Evolutionary conservation across 2,113 vertebrate species (phyloP), one percentile per base, ranked within the genome.

Genomic region (Melanocharis versteri): DNA sequence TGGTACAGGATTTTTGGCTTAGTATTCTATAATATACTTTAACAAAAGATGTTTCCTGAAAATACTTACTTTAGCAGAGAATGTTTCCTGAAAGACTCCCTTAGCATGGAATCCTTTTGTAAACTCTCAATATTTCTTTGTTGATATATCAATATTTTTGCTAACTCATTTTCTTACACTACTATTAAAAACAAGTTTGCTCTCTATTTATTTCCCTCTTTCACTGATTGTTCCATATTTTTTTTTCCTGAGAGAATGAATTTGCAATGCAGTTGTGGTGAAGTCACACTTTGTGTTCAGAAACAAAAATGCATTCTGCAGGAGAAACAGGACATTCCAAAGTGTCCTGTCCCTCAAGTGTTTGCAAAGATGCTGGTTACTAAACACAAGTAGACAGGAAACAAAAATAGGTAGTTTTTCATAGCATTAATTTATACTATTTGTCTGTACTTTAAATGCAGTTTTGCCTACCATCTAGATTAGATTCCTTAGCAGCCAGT

Each of bases 321-420:
- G 54, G n/a, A 81, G 66, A 94, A 94, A 88, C 47, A 86, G 54
- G 79, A 90, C 64, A 92, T 94, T 93, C 51, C 83, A 93, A 88
- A 44, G 51, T 88, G 56, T 92, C 37, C 58, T 71, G 61, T 31
- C 28, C 4, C 57, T 87, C 58, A 66, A 95, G 58, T 70, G 47
- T 61, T 95, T 76, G 39, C 62, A 95, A 91, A 87, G 83, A 64
- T 76, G 53, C 40, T 75, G 18, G 16, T 71, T 93, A 84, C 35
- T 92, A 84, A 90, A 87, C 16, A 61, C 31, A 85, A 93, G 62
- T 31, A 88, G 51, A 45, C 40, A 95, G 57, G 66, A 95, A 97
- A 61, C 50, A 91, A 96, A 96, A 96, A 68, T 85, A 84, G 39
- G 33, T 87, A 87, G 90, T 37, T 96, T 95, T 86, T 77, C 69